Conservation (phyloP, 2,797 vertebrate genomes). For the Malacoctenus gilli region DNA sequence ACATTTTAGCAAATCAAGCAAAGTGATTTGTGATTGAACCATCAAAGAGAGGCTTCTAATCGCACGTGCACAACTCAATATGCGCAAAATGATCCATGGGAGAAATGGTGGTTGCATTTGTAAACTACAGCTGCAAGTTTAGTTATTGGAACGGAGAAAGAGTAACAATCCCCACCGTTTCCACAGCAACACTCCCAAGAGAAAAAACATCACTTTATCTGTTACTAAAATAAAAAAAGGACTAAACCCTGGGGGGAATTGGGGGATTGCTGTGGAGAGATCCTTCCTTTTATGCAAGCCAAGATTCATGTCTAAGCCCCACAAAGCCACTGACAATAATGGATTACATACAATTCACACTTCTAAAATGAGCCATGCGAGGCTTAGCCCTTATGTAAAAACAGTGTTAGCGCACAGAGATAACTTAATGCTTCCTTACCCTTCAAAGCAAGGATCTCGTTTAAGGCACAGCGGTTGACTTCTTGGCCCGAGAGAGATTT, state of each 20-base stretch:
- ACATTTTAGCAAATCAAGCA: too few species aligned
- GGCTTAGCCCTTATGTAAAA: constrained; percentile 51
- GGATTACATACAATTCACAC: constrained; percentile 54
- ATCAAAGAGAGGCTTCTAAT: too few species aligned
- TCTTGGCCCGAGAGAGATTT: constrained; percentile 69
- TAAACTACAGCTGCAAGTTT: constrained; percentile 22
- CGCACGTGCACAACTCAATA: too few species aligned
- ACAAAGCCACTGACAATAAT: constrained; percentile 45
- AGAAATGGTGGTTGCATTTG: too few species aligned
- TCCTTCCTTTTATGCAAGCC: constrained; percentile 26
- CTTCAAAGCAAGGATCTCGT: constrained; percentile 82
- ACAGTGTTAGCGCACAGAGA: constrained; percentile 27
- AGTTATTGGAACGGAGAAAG: constrained; percentile 19
- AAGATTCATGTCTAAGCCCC: constrained; percentile 41
- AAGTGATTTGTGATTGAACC: too few species aligned
- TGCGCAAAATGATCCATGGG: too few species aligned
- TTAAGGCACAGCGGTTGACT: constrained; percentile 78
- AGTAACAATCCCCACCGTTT: constrained; percentile 26
- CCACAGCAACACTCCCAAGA: constrained; percentile 16
- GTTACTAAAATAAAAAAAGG: constrained; percentile 23
- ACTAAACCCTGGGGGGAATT: constrained; percentile 31
- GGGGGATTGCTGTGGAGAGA: constrained; percentile 26
- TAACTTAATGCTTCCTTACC: constrained; percentile 72
- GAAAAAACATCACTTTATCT: constrained; percentile 39
- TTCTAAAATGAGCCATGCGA: constrained; percentile 31